Evolutionary conservation across 2,888 invertebrate genomes (phyloP).

Genomic region (Pristionchus arcanus): DNA sequence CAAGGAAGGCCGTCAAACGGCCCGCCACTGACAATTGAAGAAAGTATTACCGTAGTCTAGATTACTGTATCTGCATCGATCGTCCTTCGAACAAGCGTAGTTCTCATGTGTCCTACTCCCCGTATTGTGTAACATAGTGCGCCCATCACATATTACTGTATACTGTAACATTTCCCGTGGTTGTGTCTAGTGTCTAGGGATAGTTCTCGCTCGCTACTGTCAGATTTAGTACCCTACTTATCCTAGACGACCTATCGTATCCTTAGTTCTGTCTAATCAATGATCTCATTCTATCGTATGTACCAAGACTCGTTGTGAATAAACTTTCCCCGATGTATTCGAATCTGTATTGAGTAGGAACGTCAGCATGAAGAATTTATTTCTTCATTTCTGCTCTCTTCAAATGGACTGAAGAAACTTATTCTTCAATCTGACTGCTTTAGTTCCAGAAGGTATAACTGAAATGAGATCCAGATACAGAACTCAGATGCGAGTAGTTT

Average conservation of each 20-base stretch:
- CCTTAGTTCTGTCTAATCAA: neutral
- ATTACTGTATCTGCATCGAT: neutral
- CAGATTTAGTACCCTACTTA: conserved; percentile 36
- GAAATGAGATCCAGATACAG: no score
- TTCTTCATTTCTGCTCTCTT: no score
- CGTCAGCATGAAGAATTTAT: no score
- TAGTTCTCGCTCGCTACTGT: neutral
- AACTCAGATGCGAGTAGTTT: no score
- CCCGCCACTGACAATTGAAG: neutral
- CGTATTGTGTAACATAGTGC: neutral
- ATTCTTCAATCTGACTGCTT: no score
- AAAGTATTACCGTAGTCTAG: conserved; percentile 18
- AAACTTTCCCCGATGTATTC: neutral
- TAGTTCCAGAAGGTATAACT: no score
- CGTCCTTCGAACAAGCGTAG: neutral
- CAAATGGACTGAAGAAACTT: no score
- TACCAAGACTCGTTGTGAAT: conserved; percentile 41
- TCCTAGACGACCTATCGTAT: neutral
- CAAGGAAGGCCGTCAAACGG: conserved; percentile 8
- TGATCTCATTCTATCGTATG: conserved; percentile 27
- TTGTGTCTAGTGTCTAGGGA: conserved; percentile 14
- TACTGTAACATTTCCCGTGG: conserved; percentile 29
- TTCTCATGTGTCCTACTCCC: neutral
- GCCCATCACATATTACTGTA: conserved; percentile 27
- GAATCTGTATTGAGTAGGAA: no score